A percentile compares a stretch with the other conserved stretches of the same genome.
These are phyloP conservation scores for Cheilosia impressa DNA, from an alignment of 2,888 invertebrate species.

Conservation along the genomic window DNA sequence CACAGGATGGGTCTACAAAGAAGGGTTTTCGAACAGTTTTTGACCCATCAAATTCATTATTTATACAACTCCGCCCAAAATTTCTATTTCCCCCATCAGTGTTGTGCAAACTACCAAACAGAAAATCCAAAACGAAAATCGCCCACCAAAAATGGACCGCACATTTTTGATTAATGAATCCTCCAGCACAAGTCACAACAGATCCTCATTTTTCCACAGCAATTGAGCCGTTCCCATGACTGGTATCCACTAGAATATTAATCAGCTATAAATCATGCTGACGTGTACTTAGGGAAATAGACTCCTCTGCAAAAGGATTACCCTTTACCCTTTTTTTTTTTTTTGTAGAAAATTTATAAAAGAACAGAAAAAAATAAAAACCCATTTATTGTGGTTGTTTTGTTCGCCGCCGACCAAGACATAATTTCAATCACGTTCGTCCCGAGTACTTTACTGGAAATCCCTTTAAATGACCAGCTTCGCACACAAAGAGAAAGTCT, in stretches of 20 bases:
- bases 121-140: no score
- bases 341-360: neutral
- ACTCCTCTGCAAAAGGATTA: neutral
- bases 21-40: no score
- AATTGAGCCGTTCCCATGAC: neutral
- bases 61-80: no score
- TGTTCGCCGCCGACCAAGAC: neutral
- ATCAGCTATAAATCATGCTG: constrained; percentile 46
- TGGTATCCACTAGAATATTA: constrained; percentile 22
- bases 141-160: no score
- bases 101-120: no score
- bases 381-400: constrained; percentile 7
- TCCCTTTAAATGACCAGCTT: constrained; percentile 67
- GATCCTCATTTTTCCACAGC: neutral
- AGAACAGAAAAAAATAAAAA: neutral
- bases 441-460: constrained; percentile 60
- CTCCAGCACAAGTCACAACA: neutral
- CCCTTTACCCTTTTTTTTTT: constrained; percentile 4
- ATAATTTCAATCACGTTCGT: constrained; percentile 68
- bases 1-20: no score
- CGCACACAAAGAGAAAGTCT: constrained; percentile 59
- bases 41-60: no score
- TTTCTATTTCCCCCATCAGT: no score
- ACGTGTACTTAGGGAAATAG: neutral
- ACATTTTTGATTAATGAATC: neutral